Evolutionary conservation across 1,140 invertebrate species (phyloP), one percentile per base, ranked within the genome.

Genomic region (Leptoteleia sp.): DNA sequence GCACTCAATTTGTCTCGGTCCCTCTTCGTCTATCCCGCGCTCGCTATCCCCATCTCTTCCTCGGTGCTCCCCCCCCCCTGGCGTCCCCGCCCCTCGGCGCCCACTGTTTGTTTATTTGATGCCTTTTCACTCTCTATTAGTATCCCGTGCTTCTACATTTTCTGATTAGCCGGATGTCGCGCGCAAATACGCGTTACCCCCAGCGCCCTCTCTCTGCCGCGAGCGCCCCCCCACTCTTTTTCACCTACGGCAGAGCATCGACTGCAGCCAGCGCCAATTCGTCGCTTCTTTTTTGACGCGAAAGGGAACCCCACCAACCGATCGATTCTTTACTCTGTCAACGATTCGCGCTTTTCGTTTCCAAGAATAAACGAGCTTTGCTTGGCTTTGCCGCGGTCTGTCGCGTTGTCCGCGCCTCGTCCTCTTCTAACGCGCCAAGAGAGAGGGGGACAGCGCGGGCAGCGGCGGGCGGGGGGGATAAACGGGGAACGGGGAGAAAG

Each of bases 81-180:
- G 17, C 65, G 8, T 68, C 16, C 25, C 45, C 43, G 16, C 61
- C 71, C 38, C 65, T 59, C 33, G 65, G 65, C 80, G 62, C 81
- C 80, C 80, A 73, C 83, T 87, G 86, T 89, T 89, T 89, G 87
- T 89, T 89, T 89, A 89, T 89, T 88, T 84, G 86, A 89, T 89
- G 84, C 87, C 87, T 89, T 89, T 89, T 88, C 87, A 89, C 88
- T 89, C 87, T 89, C 87, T 89, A 89, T 89, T 89, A 89, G 87
- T 88, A 87, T 86, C 84, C 82, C 81, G 83, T 83, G 79, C 81
- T 86, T 80, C 85, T 87, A 89, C 87, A 89, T 88, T 89, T 89
- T 89, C 88, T 89, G 88, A 89, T 89, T 89, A 89, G 87, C 84
- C 81, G 82, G 85, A 86, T 89, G 88, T 89, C 86, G 84, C 86